Evolutionary conservation across 2,797 vertebrate species (phyloP), one percentile per base, ranked within the genome.

Genomic region (Acrossocheilus fasciatus): DNA sequence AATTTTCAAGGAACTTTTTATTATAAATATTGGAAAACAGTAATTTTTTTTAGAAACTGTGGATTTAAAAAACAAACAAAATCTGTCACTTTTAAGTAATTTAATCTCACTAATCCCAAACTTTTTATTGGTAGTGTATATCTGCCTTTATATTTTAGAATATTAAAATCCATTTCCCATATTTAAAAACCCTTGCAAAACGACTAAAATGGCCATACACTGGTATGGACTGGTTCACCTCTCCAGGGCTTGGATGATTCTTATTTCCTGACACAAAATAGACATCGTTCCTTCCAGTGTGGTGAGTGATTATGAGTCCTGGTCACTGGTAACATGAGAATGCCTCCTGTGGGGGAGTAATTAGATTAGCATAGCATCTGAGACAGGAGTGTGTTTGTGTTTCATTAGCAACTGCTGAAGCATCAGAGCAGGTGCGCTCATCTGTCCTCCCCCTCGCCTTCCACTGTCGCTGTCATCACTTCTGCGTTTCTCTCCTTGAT

Each of bases 331-430:
- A 66, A 91, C 90, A 80, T 79, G 88, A 50, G 89, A 90, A 88
- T 87, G 64, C 72, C 88, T 84, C 43, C 76, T n/a, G 43, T 41
- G 64, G 70, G 41, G 88, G 92, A 92, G 92, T 92, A 91, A 95
- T 94, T 92, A 92, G 91, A 93, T 94, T 91, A 94, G 89, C 90
- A 92, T 93, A 94, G 90, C 3, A 10, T 91, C 91, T 89, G 85
- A 91, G 88, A 91, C 89, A 92, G 93, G 92, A 91, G 90, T 87
- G 83, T 95, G 94, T 95, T 95, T 95, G 92, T 92, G 91, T 94
- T 94, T 93, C 94, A 96, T 93, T 94, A 92, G 91, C 87, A 90
- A 87, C 62, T 68, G 54, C 73, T 82, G 72, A 9, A 89, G 73
- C 91, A 72, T 80, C 26, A 54, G 69, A 85, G 81, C 87, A 90